Evolutionary conservation across 2,888 invertebrate genomes (phyloP).

Genomic region (Meteorus colon): DNA sequence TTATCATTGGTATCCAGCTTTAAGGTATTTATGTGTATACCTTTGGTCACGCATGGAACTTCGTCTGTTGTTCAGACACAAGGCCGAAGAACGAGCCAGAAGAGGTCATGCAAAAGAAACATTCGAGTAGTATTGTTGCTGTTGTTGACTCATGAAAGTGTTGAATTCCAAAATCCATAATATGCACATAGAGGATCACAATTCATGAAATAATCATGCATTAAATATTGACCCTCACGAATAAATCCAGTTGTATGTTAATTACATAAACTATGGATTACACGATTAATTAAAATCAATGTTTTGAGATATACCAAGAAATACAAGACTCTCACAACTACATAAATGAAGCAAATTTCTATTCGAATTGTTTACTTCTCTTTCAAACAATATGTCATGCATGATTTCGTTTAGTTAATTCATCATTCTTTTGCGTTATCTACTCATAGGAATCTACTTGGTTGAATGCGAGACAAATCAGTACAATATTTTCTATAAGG

Average conservation of each 20-base stretch:
- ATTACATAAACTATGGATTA: neutral
- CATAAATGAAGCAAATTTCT: neutral
- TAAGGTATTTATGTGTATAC: slow-evolving; percentile 63
- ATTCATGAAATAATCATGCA: neutral
- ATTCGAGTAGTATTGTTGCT: slow-evolving; percentile 65
- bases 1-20: slow-evolving; percentile 50
- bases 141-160: slow-evolving; percentile 44
- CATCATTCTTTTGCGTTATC: neutral
- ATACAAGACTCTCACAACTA: neutral
- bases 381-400: neutral
- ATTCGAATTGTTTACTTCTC: neutral
- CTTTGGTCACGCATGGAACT: slow-evolving; percentile 68
- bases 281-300: neutral
- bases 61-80: slow-evolving; percentile 68
- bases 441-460: neutral
- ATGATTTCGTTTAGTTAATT: neutral
- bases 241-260: neutral
- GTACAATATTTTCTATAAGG: neutral
- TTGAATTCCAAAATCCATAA: neutral
- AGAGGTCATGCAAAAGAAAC: slow-evolving; percentile 72
- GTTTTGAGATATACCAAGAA: neutral
- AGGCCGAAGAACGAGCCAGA: slow-evolving; percentile 68
- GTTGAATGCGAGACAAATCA: neutral
- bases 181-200: neutral
- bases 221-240: neutral